phyloP scores from a whole-genome alignment of 2,113 vertebrate species.

The Siniperca chuatsi region DNA sequence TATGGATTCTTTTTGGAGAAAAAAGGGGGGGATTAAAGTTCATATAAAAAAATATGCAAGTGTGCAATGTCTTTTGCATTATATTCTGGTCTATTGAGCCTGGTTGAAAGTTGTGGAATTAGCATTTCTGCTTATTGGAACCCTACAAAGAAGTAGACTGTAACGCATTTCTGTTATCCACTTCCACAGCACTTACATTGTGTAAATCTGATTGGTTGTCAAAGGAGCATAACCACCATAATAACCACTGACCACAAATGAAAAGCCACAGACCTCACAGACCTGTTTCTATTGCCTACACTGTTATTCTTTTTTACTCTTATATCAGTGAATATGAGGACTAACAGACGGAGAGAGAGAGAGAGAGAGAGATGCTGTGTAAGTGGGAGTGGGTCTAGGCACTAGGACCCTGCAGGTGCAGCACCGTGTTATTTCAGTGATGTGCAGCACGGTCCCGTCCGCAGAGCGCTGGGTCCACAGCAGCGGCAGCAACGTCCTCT shows the following conservation, averaged over 20 bases:
- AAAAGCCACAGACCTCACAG: background rate
- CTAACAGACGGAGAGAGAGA: slow-evolving; percentile 1
- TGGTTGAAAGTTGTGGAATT: background rate
- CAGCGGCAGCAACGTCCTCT: slow-evolving; percentile 53
- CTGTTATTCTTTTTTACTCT: background rate
- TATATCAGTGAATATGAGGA: background rate
- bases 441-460: slow-evolving; percentile 50
- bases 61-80: too few species aligned
- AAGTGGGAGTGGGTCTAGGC: slow-evolving; percentile 20
- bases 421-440: slow-evolving; percentile 57
- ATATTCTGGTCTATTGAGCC: too few species aligned
- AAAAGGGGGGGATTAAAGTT: background rate
- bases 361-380: background rate
- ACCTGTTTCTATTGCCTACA: background rate
- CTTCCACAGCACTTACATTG: background rate
- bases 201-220: background rate
- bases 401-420: slow-evolving; percentile 85
- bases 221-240: background rate
- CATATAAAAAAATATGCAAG: too few species aligned
- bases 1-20: background rate
- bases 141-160: background rate
- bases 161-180: background rate
- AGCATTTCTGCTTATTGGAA: background rate
- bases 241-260: background rate
- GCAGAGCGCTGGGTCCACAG: slow-evolving; percentile 51